phyloP scores from a whole-genome alignment of 1,140 invertebrate species.

The Formica selysi region DNA sequence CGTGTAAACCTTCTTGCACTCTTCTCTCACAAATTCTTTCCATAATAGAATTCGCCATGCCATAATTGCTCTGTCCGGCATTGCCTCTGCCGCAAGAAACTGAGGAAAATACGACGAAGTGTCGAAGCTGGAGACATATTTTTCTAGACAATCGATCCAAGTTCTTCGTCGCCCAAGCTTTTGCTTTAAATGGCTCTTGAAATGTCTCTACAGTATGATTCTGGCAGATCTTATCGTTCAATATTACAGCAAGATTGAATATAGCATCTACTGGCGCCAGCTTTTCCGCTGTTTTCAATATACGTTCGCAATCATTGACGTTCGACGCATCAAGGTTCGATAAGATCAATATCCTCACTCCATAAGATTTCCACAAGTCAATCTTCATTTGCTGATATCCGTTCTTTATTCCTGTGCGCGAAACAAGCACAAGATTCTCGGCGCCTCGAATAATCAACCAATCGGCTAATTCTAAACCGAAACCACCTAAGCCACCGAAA shows the following conservation, averaged over 20 bases:
- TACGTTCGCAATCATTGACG: slow-evolving; percentile 84
- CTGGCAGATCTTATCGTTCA: slow-evolving; percentile 86
- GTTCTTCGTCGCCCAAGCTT: slow-evolving; percentile 86
- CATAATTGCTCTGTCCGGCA: slow-evolving; percentile 93
- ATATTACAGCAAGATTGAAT: slow-evolving; percentile 92
- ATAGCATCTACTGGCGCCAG: slow-evolving; percentile 91
- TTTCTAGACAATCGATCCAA: slow-evolving; percentile 86
- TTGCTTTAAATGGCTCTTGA: slow-evolving; percentile 84
- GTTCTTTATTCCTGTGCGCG: slow-evolving; percentile 89
- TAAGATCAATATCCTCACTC: slow-evolving; percentile 85
- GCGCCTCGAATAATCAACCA: slow-evolving; percentile 92
- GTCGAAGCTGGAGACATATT: slow-evolving; percentile 85
- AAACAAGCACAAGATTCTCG: slow-evolving; percentile 90
- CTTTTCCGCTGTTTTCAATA: slow-evolving; percentile 87
- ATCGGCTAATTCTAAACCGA: slow-evolving; percentile 92
- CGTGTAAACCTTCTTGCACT: slow-evolving; percentile 85
- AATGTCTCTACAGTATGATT: slow-evolving; percentile 87
- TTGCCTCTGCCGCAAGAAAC: slow-evolving; percentile 93
- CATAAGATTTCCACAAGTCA: slow-evolving; percentile 87
- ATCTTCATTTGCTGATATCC: slow-evolving; percentile 89
- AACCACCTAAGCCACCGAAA: slow-evolving; percentile 92
- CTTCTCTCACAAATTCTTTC: slow-evolving; percentile 88
- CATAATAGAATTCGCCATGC: slow-evolving; percentile 87
- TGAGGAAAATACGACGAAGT: slow-evolving; percentile 91
- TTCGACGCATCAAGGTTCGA: slow-evolving; percentile 84